Evolutionary conservation across 1,140 invertebrate genomes (phyloP).

Genomic region (Drosophila paulistorum): DNA sequence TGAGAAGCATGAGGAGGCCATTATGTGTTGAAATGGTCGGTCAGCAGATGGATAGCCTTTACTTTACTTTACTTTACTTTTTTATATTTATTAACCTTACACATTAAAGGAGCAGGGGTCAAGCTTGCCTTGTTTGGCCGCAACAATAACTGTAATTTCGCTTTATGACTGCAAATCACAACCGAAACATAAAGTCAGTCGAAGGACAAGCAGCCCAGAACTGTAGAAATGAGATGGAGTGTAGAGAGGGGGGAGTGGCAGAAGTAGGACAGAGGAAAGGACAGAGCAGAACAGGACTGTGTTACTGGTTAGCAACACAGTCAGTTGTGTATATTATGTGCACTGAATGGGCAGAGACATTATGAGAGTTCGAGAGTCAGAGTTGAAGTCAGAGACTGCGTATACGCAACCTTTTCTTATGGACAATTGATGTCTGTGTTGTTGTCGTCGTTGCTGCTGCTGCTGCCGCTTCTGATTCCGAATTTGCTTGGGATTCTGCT

Average conservation of each 20-base stretch:
- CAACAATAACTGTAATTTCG: slow-evolving; percentile 80
- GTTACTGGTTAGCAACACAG: slow-evolving; percentile 36
- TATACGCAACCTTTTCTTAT: slow-evolving; percentile 81
- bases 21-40: slow-evolving; percentile 36
- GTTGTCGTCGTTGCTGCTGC: slow-evolving; percentile 26
- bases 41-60: slow-evolving; percentile 39
- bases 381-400: slow-evolving; percentile 59
- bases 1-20: slow-evolving; percentile 20
- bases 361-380: slow-evolving; percentile 31
- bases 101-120: slow-evolving; percentile 16
- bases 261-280: background rate
- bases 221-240: background rate
- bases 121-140: slow-evolving; percentile 30
- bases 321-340: slow-evolving; percentile 39
- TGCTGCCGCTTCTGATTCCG: background rate
- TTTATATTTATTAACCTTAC: slow-evolving; percentile 81
- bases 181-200: slow-evolving; percentile 73
- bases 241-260: too few species aligned
- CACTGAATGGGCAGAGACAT: slow-evolving; percentile 51
- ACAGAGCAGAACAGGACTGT: slow-evolving; percentile 24
- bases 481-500: slow-evolving; percentile 11
- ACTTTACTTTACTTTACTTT: slow-evolving; percentile 48
- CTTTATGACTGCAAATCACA: slow-evolving; percentile 82
- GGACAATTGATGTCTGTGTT: slow-evolving; percentile 78
- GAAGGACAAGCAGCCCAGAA: slow-evolving; percentile 26